Conservation (phyloP, 2,797 vertebrate species). For the Acanthurus tractus region DNA sequence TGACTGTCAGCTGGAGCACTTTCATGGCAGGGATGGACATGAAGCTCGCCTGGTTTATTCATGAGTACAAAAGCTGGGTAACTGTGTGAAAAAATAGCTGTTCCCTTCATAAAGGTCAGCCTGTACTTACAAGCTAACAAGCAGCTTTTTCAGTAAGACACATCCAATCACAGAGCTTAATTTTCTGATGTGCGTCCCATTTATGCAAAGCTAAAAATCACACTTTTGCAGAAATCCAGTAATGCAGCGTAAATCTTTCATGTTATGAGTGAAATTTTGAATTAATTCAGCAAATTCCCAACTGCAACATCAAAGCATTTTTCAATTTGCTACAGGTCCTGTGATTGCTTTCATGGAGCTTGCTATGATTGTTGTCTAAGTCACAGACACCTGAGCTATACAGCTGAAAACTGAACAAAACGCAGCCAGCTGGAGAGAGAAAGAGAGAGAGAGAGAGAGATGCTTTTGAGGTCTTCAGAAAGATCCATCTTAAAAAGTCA, state of each 20-base stretch:
- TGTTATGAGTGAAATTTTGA: neutral
- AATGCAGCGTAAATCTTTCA: neutral
- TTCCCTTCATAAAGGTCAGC: neutral
- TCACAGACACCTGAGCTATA: neutral
- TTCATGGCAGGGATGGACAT: neutral
- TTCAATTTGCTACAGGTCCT: neutral
- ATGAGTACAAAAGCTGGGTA: neutral
- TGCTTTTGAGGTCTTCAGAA: neutral
- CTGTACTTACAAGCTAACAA: neutral
- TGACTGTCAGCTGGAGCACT: slow-evolving; percentile 10
- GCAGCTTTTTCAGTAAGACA: neutral
- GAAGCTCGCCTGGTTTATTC: slow-evolving; percentile 9
- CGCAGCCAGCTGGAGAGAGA: no score
- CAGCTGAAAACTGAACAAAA: no score
- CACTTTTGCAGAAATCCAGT: neutral
- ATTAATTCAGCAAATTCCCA: slow-evolving; percentile 8
- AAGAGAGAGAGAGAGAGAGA: no score
- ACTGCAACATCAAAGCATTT: neutral
- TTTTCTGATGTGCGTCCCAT: neutral
- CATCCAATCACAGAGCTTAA: neutral
- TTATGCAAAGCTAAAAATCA: neutral
- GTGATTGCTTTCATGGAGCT: neutral
- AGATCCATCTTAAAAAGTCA: neutral
- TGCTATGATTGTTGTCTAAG: neutral
- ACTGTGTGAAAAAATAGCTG: neutral